Base-by-base conservation (phyloP, 2,797 vertebrate genomes). In the Etheostoma nigrum region DNA sequence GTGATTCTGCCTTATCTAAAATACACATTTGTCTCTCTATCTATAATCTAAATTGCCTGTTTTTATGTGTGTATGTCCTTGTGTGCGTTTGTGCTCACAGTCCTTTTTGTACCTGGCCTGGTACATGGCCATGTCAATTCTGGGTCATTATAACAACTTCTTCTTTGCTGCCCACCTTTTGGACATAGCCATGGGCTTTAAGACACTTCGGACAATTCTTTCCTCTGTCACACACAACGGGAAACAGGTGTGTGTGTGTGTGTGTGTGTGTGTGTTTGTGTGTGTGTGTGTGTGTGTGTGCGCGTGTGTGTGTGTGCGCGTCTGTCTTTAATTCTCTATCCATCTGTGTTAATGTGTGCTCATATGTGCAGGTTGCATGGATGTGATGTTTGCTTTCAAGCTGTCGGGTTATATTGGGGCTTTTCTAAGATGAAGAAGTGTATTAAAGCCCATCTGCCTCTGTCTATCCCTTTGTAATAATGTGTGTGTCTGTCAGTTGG, bases 101-200 rank as follows among this genome's bases (percentile, higher is more conserved):
- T 94, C 91, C 47, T 95, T 95, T 83, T 86, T 95, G 76, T 95
- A 95, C 79, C 85, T 95, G 74, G 85, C 93, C 40, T 95, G 94
- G 94, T 95, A 95, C 84, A 94, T 94, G 90, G 45, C 78, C 82
- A 89, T 95, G 91, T 95, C 94, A 0, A 67, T 94, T 62, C 74
- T 95, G 76, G 95, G 95, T 53, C 95, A 95, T 77, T 95, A 92
- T 63, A 95, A 95, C 89, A 94, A 94, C 84, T 95, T 95, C 91
- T 95, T 95, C 86, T 95, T 95, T 16, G 95, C 95, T 47, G 93
- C 90, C 59, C 95, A 95, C 67, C 94, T 95, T 74, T 76, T 95
- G 92, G 95, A 95, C 86, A 92, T 95, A 2, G 94, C 94, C 70
- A 95, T 95, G 95, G 94, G 94, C 65, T 94, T 94, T 51, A 95